Evolutionary conservation across 2,888 invertebrate genomes (phyloP), one percentile per base, ranked within the genome.

Genomic region (Drosophila sordidapex): DNA sequence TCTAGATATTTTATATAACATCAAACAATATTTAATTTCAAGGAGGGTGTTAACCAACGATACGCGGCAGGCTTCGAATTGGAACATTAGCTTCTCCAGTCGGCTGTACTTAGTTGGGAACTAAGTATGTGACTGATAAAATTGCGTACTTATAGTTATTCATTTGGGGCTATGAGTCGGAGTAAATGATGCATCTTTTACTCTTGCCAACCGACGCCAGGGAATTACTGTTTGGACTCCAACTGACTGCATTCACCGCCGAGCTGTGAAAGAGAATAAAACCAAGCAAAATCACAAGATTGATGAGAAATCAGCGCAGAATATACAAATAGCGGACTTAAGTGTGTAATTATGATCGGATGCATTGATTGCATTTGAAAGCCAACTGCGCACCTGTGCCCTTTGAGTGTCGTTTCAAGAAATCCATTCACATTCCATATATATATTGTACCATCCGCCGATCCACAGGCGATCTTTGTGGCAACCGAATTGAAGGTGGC

Each of bases 401-500:
- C 97, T 91, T 96, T 97, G 60, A 98, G 95, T 79, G 96, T 94
- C 5, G 95, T 94, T 90, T 97, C 97, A 33, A 97, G 94, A 91
- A 95, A 95, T 61, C 96, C 96, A 48, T 96, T 95, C 64, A 95
- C 93, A 93, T 97, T 97, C 99, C 99, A 99, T 54, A 99, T 95
- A 92, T 96, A 99, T 60, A 98, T 95, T 25, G 96, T 95, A 33
- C 99, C 99, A 93, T 99, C 99, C 0, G 96, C 95, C 11, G 98
- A 98, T 38, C 99, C 99, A 60, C 97, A 98, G 10, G 98, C 96
- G 56, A 98, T 95, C 93, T 97, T 96, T 79, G 96, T 95, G 10
- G 96, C 97, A 92, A 97, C 97, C 40, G 98, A 97, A 88, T 98
- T 98, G 93, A 99, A 98, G 58, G 96, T 96, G 18, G 98, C 98